phyloP scores from a whole-genome alignment of 1,140 invertebrate species.

The Oncopodura yosiiana region DNA sequence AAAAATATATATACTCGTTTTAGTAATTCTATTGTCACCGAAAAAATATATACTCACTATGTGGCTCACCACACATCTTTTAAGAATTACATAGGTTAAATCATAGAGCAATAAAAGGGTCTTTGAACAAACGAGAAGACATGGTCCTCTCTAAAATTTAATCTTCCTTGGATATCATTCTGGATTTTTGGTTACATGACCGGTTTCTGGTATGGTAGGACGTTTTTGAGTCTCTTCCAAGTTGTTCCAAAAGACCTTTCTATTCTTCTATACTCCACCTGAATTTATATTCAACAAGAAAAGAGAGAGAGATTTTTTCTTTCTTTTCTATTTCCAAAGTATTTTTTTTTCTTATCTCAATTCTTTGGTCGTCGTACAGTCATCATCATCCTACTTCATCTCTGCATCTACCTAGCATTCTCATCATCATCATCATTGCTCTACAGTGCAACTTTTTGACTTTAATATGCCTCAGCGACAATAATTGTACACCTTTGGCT shows the following conservation, averaged over 20 bases:
- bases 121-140: not conserved
- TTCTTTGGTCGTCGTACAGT: too few species aligned
- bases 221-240: too few species aligned
- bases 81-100: not conserved
- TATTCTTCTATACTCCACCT: slow-evolving; percentile 19
- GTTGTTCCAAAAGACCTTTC: not conserved
- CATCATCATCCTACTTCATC: too few species aligned
- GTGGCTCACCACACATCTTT: too few species aligned
- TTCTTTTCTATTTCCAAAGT: slow-evolving; percentile 4
- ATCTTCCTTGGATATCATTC: slow-evolving; percentile 6
- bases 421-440: slow-evolving; percentile 8
- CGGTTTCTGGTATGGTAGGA: too few species aligned
- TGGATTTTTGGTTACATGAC: slow-evolving; percentile 20
- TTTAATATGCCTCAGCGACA: slow-evolving; percentile 21
- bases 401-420: too few species aligned
- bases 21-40: too few species aligned
- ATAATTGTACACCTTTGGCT: slow-evolving; percentile 17
- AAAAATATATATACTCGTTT: too few species aligned
- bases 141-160: slow-evolving; percentile 20
- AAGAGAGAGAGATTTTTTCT: not conserved
- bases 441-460: slow-evolving; percentile 1
- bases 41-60: too few species aligned
- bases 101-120: not conserved
- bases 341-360: slow-evolving; percentile 8
- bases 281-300: slow-evolving; percentile 15